Base-by-base conservation (phyloP, 2,113 vertebrate species). In the Tetrao urogallus region DNA sequence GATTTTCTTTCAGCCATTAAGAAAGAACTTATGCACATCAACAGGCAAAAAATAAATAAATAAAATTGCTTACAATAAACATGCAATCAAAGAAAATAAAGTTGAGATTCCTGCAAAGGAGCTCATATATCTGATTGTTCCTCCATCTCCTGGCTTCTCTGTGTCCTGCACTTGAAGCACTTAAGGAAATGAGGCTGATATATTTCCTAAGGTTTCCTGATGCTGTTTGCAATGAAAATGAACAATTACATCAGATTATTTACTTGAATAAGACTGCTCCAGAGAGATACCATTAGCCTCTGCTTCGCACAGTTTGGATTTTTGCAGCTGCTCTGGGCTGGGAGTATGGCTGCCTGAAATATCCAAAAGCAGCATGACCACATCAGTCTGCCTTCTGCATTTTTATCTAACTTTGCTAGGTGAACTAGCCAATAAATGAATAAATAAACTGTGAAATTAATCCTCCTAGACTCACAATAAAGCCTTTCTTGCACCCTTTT, bases 391-490 rank as follows among this genome's bases (percentile, higher is more conserved):
- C 58, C 47, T 79, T 75, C 34, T 69, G n/a, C 21, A 66, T 85
- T 87, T 89, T 82, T 22, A 73, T 87, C 78, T 61, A 32, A 50
- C 28, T 34, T 71, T 74, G 69, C 64, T 61, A 77, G 89, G 89
- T 15, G 8, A 40, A 30, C 12, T 25, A 14, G 20, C 5, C 15
- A 16, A 12, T 15, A 40, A 1, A 10, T 54, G 30, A 54, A 54
- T 6, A 64, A 70, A 84, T 32, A 30, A 38, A 38, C 38, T 38
- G 27, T 75, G 64, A 94, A 91, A 94, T 87, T 54, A 74, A 89
- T 89, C 92, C 34, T 14, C 50, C 12, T 28, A 16, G 43, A 82
- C 32, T 48, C 58, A 95, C 91, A 95, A 89, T 43, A 81, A 18
- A 3, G 1, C 52, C 66, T 67, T 91, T 92, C 58, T 82, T 7